Base-by-base conservation (phyloP, 2,888 invertebrate genomes). In the Ophion obscuratus region DNA sequence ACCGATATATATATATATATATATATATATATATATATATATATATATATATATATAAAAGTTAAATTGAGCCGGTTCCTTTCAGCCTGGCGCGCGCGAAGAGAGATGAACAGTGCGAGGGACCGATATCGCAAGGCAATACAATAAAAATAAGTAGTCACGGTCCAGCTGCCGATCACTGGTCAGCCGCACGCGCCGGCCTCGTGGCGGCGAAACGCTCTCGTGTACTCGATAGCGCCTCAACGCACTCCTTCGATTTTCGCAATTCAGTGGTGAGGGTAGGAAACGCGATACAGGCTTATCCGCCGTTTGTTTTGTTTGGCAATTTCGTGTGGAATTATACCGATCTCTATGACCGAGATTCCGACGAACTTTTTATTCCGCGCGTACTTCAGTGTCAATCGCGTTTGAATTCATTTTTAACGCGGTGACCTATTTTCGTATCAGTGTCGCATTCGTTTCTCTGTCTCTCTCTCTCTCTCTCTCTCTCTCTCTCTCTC, bases 91-190 rank as follows among this genome's bases (percentile, higher is more conserved):
- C 74, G 74, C 76, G 78, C 61, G 84, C 68, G 66, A 79, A 79
- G 71, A 70, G 85, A 62, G 78, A 62, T 24, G 61, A 59, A 66
- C 67, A 44, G 67, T 61, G 83, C 59, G 67, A 64, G 66, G 75
- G 40, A 74, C 64, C 62, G 64, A 78, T 61, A 78, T 68, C 36
- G 31, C 44, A 77, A 44, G 70, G 77, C 62, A 87, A 87, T 89
- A 90, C 87, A 88, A 89, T 88, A 87, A 88, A 88, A 90, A 87
- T 88, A 90, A 89, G 88, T 86, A 89, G 90, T 90, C 90, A 90
- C 86, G 90, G 90, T 90, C 90, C 89, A 90, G 89, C 90, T 89
- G 89, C 88, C 85, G 77, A 82, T 61, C 80, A 83, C 77, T 81
- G 83, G 80, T 81, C 86, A 86, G 86, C 86, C 86, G 86, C 86